Conservation (phyloP, 2,113 vertebrate genomes). For the Mobula hypostoma region DNA sequence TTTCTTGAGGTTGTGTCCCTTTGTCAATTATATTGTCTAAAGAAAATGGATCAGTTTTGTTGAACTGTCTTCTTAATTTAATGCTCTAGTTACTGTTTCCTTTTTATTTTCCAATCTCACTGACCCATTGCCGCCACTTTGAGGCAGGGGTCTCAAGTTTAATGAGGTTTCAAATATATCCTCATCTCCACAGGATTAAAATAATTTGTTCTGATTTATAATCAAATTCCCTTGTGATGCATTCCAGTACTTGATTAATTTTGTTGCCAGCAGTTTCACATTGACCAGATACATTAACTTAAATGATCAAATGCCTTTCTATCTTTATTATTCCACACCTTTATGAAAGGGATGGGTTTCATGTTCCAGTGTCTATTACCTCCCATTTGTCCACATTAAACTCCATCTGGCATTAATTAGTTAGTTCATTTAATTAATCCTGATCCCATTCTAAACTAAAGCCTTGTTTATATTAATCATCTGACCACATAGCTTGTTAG, state of each 20-base stretch:
- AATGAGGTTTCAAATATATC: neutral
- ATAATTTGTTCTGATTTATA: slow-evolving; percentile 24
- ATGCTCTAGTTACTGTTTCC: neutral
- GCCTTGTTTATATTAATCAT: slow-evolving; percentile 1
- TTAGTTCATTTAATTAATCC: neutral
- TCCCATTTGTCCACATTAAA: neutral
- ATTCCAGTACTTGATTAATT: slow-evolving; percentile 1
- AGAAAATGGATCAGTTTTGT: neutral
- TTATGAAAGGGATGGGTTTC: neutral
- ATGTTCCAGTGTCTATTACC: slow-evolving; percentile 15
- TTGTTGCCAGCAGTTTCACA: neutral
- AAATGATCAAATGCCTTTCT: neutral
- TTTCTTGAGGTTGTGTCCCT: too few species aligned
- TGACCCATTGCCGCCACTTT: neutral
- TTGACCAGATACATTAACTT: slow-evolving; percentile 32
- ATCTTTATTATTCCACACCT: neutral
- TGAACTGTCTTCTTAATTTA: neutral
- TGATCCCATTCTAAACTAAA: neutral
- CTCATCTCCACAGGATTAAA: slow-evolving; percentile 5
- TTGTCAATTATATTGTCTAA: neutral
- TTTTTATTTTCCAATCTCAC: neutral
- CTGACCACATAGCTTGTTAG: slow-evolving; percentile 25
- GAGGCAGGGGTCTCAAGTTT: neutral
- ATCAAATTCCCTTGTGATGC: neutral
- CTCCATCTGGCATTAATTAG: neutral